Evolutionary conservation across 1,140 invertebrate genomes (phyloP).

Genomic region (Temnothorax nylanderi): DNA sequence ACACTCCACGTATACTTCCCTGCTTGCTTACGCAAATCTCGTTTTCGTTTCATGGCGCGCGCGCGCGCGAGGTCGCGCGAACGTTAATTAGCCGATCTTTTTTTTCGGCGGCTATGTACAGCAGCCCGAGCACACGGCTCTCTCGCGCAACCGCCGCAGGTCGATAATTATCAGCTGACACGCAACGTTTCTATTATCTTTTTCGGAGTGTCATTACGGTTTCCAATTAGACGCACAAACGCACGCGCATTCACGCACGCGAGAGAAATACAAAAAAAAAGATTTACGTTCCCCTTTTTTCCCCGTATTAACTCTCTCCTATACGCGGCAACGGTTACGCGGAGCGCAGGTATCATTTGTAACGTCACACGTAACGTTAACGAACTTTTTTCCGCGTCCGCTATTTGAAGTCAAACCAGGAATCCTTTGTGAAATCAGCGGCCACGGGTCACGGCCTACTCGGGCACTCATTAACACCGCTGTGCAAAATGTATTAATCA

Average conservation of each 20-base stretch:
- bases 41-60: slow-evolving; percentile 42
- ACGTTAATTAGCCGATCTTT: slow-evolving; percentile 22
- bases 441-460: background rate
- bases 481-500: slow-evolving; percentile 30
- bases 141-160: no score
- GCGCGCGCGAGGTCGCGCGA: background rate
- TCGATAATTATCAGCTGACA: background rate
- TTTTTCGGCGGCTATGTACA: background rate
- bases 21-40: slow-evolving; percentile 66
- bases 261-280: background rate
- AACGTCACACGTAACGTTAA: slow-evolving; percentile 47
- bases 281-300: background rate
- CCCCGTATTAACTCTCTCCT: background rate
- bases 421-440: slow-evolving; percentile 41
- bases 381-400: slow-evolving; percentile 25
- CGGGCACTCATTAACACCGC: slow-evolving; percentile 9
- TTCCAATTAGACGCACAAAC: background rate
- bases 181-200: background rate
- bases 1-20: slow-evolving; percentile 13
- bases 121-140: background rate
- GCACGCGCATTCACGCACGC: background rate
- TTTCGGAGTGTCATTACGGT: background rate
- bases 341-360: background rate
- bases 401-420: slow-evolving; percentile 5
- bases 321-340: background rate